Base-by-base conservation (phyloP, 1,140 invertebrate species). In the Chymomyza costata region DNA sequence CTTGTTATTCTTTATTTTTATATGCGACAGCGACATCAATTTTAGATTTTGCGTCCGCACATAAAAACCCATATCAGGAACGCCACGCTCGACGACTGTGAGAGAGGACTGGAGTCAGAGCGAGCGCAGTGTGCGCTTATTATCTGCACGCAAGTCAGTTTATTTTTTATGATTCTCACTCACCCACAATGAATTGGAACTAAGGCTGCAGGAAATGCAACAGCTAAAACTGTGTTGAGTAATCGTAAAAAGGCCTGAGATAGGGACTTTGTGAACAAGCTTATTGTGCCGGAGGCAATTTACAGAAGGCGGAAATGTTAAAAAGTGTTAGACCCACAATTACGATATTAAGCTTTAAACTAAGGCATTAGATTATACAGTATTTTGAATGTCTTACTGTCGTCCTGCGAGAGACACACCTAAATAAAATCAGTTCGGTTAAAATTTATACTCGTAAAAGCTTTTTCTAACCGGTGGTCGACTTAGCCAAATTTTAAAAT, bases 131-230 rank as follows among this genome's bases (percentile, higher is more conserved):
- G 11, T 34, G 59, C 32, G 73, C 73, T 68, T 82, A 82, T 82
- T 82, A 82, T 82, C 78, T 67, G 71, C 78, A 82, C 78, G 78
- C 78, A 82, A 82, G 78, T 83, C 80, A 82, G 80, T 83, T 82
- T 82, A 82, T 82, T 82, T 82, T 82, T 82, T 83, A 82, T 82
- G 78, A 74, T 82, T 76, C 80, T 82, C 78, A 78, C 73, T 78
- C 73, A 80, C 73, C 73, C 73, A 78, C 73, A 76, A 65, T 40
- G 52, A 37, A 43, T 17, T 49, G 63, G 47, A 57, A 45, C 55
- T 46, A 21, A 25, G 52, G 21, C 32, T 59, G 55, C 55, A 57
- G 60, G 63, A 65, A 64, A 56, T 51, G 70, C 60, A 55, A 50
- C 48, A 47, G 54, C 49, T 52, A 39, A 40, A 40, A 43, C 68